Conservation (phyloP, 2,888 invertebrate genomes). For the Beris chalybata region DNA sequence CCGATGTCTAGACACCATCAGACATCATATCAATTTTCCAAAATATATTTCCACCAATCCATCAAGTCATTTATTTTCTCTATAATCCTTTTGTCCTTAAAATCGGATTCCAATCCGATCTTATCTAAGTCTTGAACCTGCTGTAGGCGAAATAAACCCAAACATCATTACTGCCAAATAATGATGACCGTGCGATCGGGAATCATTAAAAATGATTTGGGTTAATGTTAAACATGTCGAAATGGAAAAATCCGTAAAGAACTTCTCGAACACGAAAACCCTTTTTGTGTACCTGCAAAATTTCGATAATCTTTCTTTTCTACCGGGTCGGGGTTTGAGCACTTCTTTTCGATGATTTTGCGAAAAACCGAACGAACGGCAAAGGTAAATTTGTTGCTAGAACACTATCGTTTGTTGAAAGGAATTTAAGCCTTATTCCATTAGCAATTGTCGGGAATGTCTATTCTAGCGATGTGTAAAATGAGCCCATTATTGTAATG, state of each 20-base stretch:
- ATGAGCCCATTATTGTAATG: not conserved
- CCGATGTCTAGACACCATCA: too few relatives aligned
- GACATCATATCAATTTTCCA: too few relatives aligned
- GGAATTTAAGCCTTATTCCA: too few relatives aligned
- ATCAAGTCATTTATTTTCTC: constrained; percentile 14
- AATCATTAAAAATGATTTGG: constrained; percentile 23
- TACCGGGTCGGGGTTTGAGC: not conserved
- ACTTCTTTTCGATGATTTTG: constrained; percentile 16
- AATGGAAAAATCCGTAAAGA: not conserved
- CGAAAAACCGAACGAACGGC: not conserved
- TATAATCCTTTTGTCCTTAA: not conserved
- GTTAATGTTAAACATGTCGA: not conserved
- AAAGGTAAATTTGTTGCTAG: too few relatives aligned
- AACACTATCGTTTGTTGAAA: too few relatives aligned
- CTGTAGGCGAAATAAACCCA: not conserved
- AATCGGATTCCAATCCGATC: constrained; percentile 1
- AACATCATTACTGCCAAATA: constrained; percentile 10
- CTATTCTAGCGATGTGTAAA: too few relatives aligned
- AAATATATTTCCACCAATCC: too few relatives aligned
- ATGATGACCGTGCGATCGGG: constrained; percentile 18
- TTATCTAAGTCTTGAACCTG: not conserved
- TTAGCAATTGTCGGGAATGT: too few relatives aligned
- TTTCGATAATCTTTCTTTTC: too few relatives aligned
- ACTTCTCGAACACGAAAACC: constrained; percentile 18
- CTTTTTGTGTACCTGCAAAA: constrained; percentile 11